Evolutionary conservation across 1,140 invertebrate species (phyloP).

Genomic region (Drosophila repleta): DNA sequence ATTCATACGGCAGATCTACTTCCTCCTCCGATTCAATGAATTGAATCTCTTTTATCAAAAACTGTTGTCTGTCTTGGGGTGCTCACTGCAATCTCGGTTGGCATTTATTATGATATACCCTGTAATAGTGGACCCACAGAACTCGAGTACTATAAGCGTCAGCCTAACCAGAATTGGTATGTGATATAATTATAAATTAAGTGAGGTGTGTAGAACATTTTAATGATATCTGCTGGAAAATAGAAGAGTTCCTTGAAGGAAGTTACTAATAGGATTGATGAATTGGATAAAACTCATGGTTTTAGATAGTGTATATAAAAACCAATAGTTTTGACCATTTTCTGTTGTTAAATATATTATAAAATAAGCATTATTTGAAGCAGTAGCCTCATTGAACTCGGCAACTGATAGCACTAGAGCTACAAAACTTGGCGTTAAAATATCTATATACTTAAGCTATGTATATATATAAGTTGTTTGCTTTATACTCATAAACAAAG

Average conservation of each 20-base stretch:
- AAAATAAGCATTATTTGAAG: too few relatives aligned
- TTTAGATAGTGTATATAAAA: too few relatives aligned
- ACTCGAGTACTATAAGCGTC: not conserved
- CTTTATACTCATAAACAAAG: too few relatives aligned
- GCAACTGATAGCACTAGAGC: not conserved
- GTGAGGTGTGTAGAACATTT: too few relatives aligned
- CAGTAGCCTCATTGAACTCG: not conserved
- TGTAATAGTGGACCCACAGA: not conserved
- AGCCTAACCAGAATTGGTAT: not conserved
- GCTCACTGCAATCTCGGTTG: conserved; percentile 24
- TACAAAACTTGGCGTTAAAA: too few relatives aligned
- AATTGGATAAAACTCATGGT: too few relatives aligned
- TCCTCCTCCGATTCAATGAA: conserved; percentile 55
- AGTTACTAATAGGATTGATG: too few relatives aligned
- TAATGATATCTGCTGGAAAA: too few relatives aligned
- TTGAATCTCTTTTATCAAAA: conserved; percentile 60
- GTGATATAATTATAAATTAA: not conserved
- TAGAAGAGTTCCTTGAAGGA: too few relatives aligned
- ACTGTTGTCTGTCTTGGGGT: conserved; percentile 19
- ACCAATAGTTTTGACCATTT: too few relatives aligned
- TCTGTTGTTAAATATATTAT: too few relatives aligned
- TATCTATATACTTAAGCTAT: too few relatives aligned
- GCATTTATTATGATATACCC: conserved; percentile 28
- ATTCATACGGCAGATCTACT: conserved; percentile 37
- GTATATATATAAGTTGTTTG: not conserved